A percentile compares a stretch with the other conserved stretches of the same genome.
phyloP scores from a whole-genome alignment of 2,113 vertebrate genomes.

The Cavia aperea region DNA sequence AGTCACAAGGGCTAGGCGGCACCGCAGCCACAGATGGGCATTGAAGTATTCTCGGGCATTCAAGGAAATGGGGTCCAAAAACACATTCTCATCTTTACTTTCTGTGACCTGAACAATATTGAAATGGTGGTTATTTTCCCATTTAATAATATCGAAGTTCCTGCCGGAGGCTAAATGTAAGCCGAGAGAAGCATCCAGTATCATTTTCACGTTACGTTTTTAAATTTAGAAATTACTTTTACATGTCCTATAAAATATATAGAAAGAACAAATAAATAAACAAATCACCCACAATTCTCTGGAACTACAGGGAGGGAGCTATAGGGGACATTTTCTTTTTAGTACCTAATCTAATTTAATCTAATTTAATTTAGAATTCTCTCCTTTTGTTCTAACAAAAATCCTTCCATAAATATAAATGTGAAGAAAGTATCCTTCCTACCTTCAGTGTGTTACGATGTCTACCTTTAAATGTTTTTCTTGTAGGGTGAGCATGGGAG shows the following conservation, averaged over 20 bases:
- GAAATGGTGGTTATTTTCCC: slow-evolving; percentile 41
- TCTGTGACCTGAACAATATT: slow-evolving; percentile 58
- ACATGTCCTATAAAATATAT: neutral
- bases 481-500: slow-evolving; percentile 77
- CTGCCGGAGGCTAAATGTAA: neutral
- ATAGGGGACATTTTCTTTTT: neutral
- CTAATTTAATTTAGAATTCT: neutral
- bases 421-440: slow-evolving; percentile 34
- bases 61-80: slow-evolving; percentile 65
- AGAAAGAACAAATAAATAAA: neutral
- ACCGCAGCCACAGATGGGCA: slow-evolving; percentile 83
- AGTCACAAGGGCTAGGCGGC: slow-evolving; percentile 77
- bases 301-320: neutral
- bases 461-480: slow-evolving; percentile 75
- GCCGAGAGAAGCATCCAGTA: neutral
- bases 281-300: neutral
- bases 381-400: slow-evolving; percentile 14
- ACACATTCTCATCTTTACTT: slow-evolving; percentile 50
- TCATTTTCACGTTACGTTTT: neutral
- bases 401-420: neutral
- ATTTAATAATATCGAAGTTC: neutral
- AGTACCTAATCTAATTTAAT: neutral
- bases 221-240: slow-evolving; percentile 20
- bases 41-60: slow-evolving; percentile 79
- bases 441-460: slow-evolving; percentile 82